Conservation (phyloP, 2,113 vertebrate genomes). For the Morone saxatilis region DNA sequence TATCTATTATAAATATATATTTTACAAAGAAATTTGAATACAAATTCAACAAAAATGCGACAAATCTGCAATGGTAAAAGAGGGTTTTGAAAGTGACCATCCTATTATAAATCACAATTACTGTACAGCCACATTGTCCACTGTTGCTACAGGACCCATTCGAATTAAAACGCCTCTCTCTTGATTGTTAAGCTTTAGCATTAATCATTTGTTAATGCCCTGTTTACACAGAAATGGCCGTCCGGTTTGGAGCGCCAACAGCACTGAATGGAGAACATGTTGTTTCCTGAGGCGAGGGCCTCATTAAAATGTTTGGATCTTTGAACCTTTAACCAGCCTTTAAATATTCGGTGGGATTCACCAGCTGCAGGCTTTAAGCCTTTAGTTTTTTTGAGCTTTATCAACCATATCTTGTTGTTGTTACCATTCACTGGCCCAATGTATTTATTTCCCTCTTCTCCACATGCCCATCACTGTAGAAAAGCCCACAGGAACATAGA, state of each 20-base stretch:
- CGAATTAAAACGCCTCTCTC: slow-evolving; percentile 61
- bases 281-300: slow-evolving; percentile 62
- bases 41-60: slow-evolving; percentile 65
- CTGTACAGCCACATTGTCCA: slow-evolving; percentile 73
- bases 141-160: slow-evolving; percentile 69
- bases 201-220: slow-evolving; percentile 67
- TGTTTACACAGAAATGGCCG: slow-evolving; percentile 73
- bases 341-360: slow-evolving; percentile 70
- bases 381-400: slow-evolving; percentile 76
- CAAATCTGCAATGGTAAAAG: slow-evolving; percentile 46
- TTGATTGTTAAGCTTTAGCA: slow-evolving; percentile 76
- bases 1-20: slow-evolving; percentile 87
- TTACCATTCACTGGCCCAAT: slow-evolving; percentile 67
- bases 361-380: slow-evolving; percentile 79
- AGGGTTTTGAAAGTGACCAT: slow-evolving; percentile 65
- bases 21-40: slow-evolving; percentile 81
- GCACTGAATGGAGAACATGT: slow-evolving; percentile 77
- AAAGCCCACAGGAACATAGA: slow-evolving; percentile 76
- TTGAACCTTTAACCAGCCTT: slow-evolving; percentile 79
- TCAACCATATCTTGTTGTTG: slow-evolving; percentile 64
- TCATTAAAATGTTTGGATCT: slow-evolving; percentile 71
- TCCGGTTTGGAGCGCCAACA: slow-evolving; percentile 64
- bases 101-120: slow-evolving; percentile 68
- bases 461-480: slow-evolving; percentile 67
- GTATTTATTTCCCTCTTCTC: slow-evolving; percentile 77